A percentile compares a stretch with the other conserved stretches of the same genome.
These are phyloP conservation scores for Philaethria dido DNA, from an alignment of 2,888 invertebrate genomes.

Conservation along the genomic window DNA sequence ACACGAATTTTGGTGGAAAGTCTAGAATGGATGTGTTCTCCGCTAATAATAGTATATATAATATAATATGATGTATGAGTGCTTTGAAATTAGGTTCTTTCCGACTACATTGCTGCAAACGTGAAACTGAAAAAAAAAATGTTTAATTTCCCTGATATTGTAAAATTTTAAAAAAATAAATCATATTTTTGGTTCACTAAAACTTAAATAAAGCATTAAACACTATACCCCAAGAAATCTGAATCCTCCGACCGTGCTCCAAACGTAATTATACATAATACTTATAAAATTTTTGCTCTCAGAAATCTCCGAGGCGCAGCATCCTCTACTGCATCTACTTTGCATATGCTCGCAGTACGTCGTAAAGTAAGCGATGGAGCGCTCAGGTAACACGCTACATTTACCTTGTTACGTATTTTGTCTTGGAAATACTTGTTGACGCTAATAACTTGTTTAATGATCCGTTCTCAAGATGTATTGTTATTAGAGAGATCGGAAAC, in stretches of 20 bases:
- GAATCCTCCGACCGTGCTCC: background rate
- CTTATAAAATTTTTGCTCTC: constrained; percentile 17
- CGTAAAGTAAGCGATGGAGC: background rate
- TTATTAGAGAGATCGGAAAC: no score
- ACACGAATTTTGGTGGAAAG: no score
- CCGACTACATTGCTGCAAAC: no score
- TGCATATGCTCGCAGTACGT: constrained; percentile 26
- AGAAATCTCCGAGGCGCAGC: constrained; percentile 22
- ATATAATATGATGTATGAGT: no score
- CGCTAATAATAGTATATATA: no score
- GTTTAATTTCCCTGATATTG: background rate
- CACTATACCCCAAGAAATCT: background rate
- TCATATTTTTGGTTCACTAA: background rate
- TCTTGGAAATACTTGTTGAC: background rate
- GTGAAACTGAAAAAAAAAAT: no score
- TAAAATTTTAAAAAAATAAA: background rate
- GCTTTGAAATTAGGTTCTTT: no score
- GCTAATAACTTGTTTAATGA: constrained; percentile 5
- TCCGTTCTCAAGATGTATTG: background rate
- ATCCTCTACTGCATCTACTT: constrained; percentile 14
- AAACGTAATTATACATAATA: constrained; percentile 20
- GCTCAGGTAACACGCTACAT: constrained; percentile 7
- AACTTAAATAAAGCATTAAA: background rate
- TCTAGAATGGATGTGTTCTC: no score
- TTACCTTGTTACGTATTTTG: constrained; percentile 6